Conservation (phyloP, 2,113 vertebrate genomes). For the Numida meleagris region DNA sequence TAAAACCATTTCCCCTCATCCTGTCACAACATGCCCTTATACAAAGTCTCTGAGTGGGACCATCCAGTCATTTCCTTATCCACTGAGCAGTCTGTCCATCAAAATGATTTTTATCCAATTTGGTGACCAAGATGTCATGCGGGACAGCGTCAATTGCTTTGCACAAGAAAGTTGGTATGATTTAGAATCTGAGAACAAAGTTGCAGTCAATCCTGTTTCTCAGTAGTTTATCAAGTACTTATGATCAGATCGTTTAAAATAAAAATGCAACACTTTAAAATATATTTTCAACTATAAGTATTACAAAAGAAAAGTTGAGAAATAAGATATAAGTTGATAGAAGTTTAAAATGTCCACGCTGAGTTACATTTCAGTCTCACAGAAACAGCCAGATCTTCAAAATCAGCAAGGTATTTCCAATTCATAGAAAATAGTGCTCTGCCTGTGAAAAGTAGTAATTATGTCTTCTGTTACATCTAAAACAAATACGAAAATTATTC, state of each 20-base stretch:
- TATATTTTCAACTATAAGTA: neutral
- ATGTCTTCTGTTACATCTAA: neutral
- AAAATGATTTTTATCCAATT: too few relatives aligned
- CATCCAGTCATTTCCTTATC: too few relatives aligned
- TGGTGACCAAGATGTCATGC: too few relatives aligned
- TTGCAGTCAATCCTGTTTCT: neutral
- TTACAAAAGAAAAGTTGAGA: neutral
- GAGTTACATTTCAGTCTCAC: neutral
- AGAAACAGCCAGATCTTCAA: neutral
- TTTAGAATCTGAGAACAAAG: neutral
- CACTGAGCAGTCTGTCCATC: too few relatives aligned
- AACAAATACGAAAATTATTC: neutral
- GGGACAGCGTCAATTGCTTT: too few relatives aligned
- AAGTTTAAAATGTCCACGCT: neutral
- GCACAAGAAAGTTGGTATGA: neutral
- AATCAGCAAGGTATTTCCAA: neutral
- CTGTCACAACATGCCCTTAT: too few relatives aligned
- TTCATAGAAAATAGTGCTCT: neutral
- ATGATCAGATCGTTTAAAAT: neutral
- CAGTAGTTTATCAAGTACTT: neutral
- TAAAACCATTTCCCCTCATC: too few relatives aligned
- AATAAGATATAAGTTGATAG: neutral
- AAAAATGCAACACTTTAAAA: neutral
- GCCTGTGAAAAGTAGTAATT: neutral
- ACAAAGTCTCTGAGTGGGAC: too few relatives aligned